Percentiles rank a stretch among this genome's conserved stretches.
Conservation (phyloP, 2,888 invertebrate species). For the Adelognathus sp. region DNA sequence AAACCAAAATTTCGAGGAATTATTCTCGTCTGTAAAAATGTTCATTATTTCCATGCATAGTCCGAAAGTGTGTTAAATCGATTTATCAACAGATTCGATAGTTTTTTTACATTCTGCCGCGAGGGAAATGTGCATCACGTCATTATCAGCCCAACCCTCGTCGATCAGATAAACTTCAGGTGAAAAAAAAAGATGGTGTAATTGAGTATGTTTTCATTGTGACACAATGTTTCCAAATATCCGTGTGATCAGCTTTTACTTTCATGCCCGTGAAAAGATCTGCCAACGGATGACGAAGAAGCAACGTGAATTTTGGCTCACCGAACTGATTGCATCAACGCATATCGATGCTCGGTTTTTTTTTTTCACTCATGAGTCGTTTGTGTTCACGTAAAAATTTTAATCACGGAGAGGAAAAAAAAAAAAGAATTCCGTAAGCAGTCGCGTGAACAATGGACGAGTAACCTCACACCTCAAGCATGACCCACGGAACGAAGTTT, state of each 20-base stretch:
- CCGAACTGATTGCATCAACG: not conserved
- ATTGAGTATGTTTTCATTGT: not conserved
- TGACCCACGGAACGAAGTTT: not conserved
- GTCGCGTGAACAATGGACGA: not conserved
- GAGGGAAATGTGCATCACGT: no score
- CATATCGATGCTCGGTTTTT: not conserved
- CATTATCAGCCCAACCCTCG: not conserved
- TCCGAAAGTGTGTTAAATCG: no score
- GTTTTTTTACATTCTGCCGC: no score
- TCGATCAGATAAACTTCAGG: not conserved
- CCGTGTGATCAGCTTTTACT: not conserved
- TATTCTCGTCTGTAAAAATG: no score
- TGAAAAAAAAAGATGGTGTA: not conserved
- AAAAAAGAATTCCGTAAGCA: not conserved
- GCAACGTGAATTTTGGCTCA: not conserved
- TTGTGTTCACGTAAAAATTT: not conserved
- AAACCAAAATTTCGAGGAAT: no score
- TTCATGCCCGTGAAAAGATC: not conserved
- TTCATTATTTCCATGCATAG: no score
- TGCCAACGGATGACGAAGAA: not conserved
- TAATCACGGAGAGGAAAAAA: not conserved
- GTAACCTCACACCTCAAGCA: not conserved
- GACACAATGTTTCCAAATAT: not conserved
- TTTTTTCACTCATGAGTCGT: no score
- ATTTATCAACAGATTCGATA: no score